These are phyloP conservation scores for Hypomesus transpacificus DNA, from an alignment of 2,113 vertebrate species.

Conservation along the genomic window DNA sequence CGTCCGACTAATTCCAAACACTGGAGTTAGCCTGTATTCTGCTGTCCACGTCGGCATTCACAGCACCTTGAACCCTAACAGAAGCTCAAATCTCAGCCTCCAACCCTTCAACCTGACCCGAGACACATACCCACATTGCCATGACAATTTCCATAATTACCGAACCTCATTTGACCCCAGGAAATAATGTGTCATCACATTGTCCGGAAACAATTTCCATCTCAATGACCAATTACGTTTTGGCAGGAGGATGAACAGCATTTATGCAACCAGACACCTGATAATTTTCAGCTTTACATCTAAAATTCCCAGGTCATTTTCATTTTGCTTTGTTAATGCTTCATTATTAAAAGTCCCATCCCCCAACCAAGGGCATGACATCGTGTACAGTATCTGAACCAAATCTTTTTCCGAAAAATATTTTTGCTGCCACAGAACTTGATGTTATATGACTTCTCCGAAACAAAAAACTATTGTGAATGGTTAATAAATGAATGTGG, in stretches of 20 bases:
- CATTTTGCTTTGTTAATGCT: too few species aligned
- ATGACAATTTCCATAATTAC: conserved; percentile 58
- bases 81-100: conserved; percentile 24
- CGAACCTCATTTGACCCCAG: conserved; percentile 41
- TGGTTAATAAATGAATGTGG: too few species aligned
- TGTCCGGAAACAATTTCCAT: conserved; percentile 43
- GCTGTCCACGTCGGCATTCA: conserved; percentile 13
- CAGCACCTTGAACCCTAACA: conserved; percentile 39
- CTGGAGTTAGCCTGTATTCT: background rate
- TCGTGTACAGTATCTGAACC: too few species aligned
- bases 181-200: conserved; percentile 42
- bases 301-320: too few species aligned
- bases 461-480: too few species aligned
- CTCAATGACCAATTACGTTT: conserved; percentile 30
- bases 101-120: conserved; percentile 31
- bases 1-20: background rate
- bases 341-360: too few species aligned
- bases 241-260: conserved; percentile 20
- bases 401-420: too few species aligned
- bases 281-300: background rate
- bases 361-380: too few species aligned
- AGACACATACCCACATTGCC: conserved; percentile 3
- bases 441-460: too few species aligned
- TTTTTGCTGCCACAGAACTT: too few species aligned
- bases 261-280: conserved; percentile 20